Evolutionary conservation across 1,140 invertebrate species (phyloP), one percentile per base, ranked within the genome.

Genomic region (Leptopilina boulardi): DNA sequence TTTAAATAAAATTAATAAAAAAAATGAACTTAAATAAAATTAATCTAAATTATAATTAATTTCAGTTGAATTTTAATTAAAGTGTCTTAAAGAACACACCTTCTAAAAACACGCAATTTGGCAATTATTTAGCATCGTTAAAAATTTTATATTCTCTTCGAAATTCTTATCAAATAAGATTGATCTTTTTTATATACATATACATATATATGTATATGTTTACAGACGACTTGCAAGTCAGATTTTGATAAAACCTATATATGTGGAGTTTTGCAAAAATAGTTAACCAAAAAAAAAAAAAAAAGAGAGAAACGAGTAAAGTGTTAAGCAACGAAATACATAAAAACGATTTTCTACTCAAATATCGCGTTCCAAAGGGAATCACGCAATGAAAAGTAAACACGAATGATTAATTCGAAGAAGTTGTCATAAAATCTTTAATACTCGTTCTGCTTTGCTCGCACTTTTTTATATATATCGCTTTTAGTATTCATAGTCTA

Each of bases 51-150:
- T 15, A 15, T 44, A 41, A 47, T 73, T 51, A 79, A 79, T 79
- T 77, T 80, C 77, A 83, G 79, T 70, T 38, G 77, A 79, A 75
- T 79, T 18, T 21, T 71, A 77, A 81, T 79, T 38, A 79, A 80
- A 80, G 80, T 80, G 71, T 59, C 77, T 72, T 75, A 71, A 54
- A 26, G 70, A 83, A 66, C 66, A 41, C 77, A 80, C 54, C 77
- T 79, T 87, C 87, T 80, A 81, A 80, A 71, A 80, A 71, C 90
- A 91, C 90, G 89, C 89, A 79, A 90, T 89, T 86, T 84, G 83
- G 87, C 89, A 89, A 90, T 90, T 90, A 91, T 81, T 87, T 88
- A 79, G 85, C 81, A 87, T 90, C 87, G 87, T 91, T 89, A 89
- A 82, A 84, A 83, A 88, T 90, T 89, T 90, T 89, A 89, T 85